phyloP scores from a whole-genome alignment of 2,888 invertebrate species.

The Luperina nickerlii region DNA sequence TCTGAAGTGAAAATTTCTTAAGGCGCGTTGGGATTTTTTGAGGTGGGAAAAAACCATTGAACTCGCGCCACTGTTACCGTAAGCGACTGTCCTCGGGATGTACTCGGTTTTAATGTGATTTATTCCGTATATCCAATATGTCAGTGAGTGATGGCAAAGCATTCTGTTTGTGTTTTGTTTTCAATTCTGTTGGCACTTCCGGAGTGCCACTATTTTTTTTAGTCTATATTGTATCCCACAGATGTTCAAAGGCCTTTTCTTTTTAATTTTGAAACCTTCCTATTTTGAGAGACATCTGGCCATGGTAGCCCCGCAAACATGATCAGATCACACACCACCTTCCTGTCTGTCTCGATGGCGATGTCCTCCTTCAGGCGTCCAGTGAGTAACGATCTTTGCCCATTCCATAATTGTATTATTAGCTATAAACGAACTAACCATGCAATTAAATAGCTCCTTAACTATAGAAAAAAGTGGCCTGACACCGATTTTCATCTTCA shows the following conservation, averaged over 20 bases:
- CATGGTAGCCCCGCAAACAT: neutral
- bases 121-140: too few species aligned
- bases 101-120: too few species aligned
- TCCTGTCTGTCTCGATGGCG: neutral
- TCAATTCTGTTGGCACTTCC: too few species aligned
- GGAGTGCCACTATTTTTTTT: too few species aligned
- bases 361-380: neutral
- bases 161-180: too few species aligned
- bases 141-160: too few species aligned
- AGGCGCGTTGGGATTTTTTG: too few species aligned
- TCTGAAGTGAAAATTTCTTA: too few species aligned
- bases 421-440: neutral
- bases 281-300: neutral
- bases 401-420: neutral
- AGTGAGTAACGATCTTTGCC: neutral
- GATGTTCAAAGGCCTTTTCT: too few species aligned
- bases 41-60: too few species aligned
- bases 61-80: too few species aligned
- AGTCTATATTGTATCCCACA: neutral
- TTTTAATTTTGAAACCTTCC: neutral
- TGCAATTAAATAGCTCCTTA: neutral
- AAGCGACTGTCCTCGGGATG: too few species aligned
- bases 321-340: neutral
- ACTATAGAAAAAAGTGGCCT: neutral
- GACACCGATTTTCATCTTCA: constrained; percentile 1